Evolutionary conservation across 1,140 invertebrate species (phyloP), one percentile per base, ranked within the genome.

Genomic region (Octopus sinensis): DNA sequence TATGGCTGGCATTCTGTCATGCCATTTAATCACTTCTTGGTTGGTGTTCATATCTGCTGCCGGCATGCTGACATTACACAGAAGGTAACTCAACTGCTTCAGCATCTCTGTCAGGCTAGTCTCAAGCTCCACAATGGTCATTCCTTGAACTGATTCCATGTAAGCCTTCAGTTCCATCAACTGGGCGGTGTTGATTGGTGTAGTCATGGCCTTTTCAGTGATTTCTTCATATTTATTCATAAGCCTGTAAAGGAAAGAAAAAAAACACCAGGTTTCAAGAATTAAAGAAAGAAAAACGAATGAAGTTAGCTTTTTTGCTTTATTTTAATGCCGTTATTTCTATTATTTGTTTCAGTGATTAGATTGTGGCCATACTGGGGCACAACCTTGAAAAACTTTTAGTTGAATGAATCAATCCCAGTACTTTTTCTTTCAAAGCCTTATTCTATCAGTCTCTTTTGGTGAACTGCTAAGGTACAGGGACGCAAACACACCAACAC

Each of bases 11-110:
- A 98, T 94, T 62, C 94, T 93, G 17, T 94, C 91, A 88, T 95
- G 95, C 96, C 96, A 97, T 86, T 95, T 94, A 87, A 97, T 96
- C 0, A 95, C 94, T 81, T 94, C 94, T 82, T 95, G 95, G 87
- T 97, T 97, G 9, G 90, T 86, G 6, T 88, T 83, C 82, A 97
- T 94, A 90, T 98, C 95, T 9, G 95, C 91, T 0, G 95, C 94
- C 0, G 94, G 94, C 80, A 97, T 93, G 0, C 92, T 90, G 0
- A 94, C 94, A 87, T 95, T 95, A 89, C 97, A 95, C 5, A 95
- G 94, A 5, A 96, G 89, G 89, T 96, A 96, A 82, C 94, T 88
- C 23, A 96, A 93, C 81, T 90, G 84, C 9, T 91, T 88, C 79
- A 90, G 89, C 53, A 95, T 93, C 84, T 93, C 92, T 79, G 92